Evolutionary conservation across 1,140 invertebrate species (phyloP).

Genomic region (Drosophila quadrilineata): DNA sequence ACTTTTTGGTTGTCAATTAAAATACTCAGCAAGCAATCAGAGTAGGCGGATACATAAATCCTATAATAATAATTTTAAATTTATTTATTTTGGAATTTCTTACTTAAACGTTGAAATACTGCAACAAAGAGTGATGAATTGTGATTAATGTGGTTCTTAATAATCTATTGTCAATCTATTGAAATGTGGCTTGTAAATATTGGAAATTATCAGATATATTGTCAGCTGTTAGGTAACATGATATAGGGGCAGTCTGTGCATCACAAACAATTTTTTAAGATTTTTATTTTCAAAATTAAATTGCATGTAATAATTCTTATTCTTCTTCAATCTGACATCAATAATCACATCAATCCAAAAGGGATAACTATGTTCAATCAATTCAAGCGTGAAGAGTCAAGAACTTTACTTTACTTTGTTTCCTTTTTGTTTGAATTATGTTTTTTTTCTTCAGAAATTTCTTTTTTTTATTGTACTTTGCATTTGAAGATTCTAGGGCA

Average conservation of each 20-base stretch:
- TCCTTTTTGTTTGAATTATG: no score
- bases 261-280: neutral
- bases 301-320: no score
- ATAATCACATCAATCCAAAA: no score
- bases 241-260: slow-evolving; percentile 8
- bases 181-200: neutral
- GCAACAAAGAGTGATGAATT: neutral
- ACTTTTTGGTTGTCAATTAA: slow-evolving; percentile 68
- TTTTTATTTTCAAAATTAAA: no score
- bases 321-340: no score
- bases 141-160: neutral
- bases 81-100: neutral
- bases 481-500: no score
- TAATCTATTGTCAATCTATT: slow-evolving; percentile 15
- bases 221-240: neutral
- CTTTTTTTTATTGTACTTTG: no score
- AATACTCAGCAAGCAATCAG: slow-evolving; percentile 43
- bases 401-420: no score
- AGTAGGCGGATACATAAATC: slow-evolving; percentile 3
- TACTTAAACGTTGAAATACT: slow-evolving; percentile 12
- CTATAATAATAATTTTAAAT: neutral
- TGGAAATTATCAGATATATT: neutral
- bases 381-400: no score
- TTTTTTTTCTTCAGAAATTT: no score
- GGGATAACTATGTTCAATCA: no score